These are phyloP conservation scores for Serripes groenlandicus DNA, from an alignment of 2,888 invertebrate species.

Conservation along the genomic window DNA sequence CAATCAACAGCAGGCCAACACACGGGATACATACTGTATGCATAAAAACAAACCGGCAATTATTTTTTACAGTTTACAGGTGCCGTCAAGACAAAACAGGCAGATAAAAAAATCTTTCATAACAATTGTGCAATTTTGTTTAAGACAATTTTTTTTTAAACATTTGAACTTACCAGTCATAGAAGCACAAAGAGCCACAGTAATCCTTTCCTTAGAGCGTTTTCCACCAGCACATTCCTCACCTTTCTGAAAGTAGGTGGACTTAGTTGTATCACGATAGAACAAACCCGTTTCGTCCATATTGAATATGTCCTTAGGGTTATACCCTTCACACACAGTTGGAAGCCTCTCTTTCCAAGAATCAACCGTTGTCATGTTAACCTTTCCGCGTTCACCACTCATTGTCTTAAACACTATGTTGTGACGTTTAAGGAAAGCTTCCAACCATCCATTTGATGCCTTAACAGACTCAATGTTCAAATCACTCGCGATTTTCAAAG, in stretches of 20 bases:
- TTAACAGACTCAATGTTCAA: slow-evolving; percentile 35
- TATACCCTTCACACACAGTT: slow-evolving; percentile 45
- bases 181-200: slow-evolving; percentile 17
- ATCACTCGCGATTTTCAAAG: slow-evolving; percentile 10
- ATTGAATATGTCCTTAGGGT: slow-evolving; percentile 26
- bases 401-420: slow-evolving; percentile 45
- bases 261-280: slow-evolving; percentile 15
- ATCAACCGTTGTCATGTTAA: slow-evolving; percentile 20
- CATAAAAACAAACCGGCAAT: too few species aligned
- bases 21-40: too few species aligned
- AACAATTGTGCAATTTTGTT: too few species aligned
- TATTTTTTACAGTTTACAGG: too few species aligned
- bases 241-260: slow-evolving; percentile 29
- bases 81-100: too few species aligned
- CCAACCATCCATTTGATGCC: slow-evolving; percentile 62
- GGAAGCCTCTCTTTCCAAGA: slow-evolving; percentile 52
- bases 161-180: slow-evolving; percentile 38
- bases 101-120: too few species aligned
- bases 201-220: slow-evolving; percentile 28
- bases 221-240: neutral
- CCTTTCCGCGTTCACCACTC: slow-evolving; percentile 47
- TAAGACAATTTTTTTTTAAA: too few species aligned
- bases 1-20: too few species aligned
- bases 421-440: slow-evolving; percentile 42
- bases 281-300: slow-evolving; percentile 33